Percentiles rank a stretch among this genome's conserved stretches.
phyloP scores from a whole-genome alignment of 2,797 vertebrate species.

The Okamejei kenojei region DNA sequence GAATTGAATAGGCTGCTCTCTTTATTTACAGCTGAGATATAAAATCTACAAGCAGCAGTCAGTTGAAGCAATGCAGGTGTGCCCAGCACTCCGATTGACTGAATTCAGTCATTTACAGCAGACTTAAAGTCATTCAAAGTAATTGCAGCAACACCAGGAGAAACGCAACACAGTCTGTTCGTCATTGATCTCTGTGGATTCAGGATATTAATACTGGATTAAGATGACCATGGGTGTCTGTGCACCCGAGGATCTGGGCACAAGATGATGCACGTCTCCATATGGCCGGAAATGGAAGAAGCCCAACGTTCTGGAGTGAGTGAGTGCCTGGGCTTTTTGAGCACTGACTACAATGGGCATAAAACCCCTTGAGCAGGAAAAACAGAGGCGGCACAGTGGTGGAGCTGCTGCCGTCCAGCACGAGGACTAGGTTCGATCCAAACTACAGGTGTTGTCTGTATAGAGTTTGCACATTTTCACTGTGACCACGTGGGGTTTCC shows the following conservation, averaged over 20 bases:
- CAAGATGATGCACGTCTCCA: no score
- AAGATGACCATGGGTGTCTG: neutral
- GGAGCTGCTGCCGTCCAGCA: no score
- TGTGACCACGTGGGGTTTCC: no score
- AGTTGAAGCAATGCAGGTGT: slow-evolving; percentile 6
- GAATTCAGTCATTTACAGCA: neutral
- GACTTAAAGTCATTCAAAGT: neutral
- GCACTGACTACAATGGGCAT: neutral
- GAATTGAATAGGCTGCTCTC: slow-evolving; percentile 9
- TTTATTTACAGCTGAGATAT: neutral
- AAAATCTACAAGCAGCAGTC: neutral
- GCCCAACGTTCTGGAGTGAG: neutral
- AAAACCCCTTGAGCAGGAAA: no score
- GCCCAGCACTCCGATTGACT: slow-evolving; percentile 9
- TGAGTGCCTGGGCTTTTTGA: neutral
- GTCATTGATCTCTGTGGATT: neutral
- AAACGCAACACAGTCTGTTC: neutral
- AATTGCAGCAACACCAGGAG: neutral
- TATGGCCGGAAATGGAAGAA: no score
- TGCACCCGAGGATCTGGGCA: neutral
- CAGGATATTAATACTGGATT: neutral
- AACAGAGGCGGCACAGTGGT: no score
- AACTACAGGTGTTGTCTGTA: no score
- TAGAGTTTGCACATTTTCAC: no score
- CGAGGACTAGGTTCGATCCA: no score